Evolutionary conservation across 2,113 vertebrate species (phyloP).

Genomic region (Poeciliopsis turrubarensis): DNA sequence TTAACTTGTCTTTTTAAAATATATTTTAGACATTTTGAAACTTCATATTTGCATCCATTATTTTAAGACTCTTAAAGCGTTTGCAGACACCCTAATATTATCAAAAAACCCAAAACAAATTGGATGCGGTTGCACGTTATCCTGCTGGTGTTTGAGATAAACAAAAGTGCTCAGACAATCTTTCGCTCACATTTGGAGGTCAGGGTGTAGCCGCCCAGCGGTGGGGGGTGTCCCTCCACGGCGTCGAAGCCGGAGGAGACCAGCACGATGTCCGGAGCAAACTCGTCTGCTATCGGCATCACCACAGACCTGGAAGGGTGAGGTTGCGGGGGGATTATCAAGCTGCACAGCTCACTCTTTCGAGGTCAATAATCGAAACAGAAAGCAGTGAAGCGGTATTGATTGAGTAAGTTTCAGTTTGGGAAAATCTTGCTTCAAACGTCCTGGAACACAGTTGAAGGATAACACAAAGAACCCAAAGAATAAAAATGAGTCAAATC

Average conservation of each 20-base stretch:
- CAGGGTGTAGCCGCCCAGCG: conserved; percentile 91
- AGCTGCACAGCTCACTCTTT: neutral
- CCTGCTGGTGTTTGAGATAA: conserved; percentile 11
- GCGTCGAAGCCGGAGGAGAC: conserved; percentile 96
- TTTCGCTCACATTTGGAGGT: conserved; percentile 88
- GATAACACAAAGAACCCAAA: neutral
- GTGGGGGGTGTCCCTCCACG: conserved; percentile 92
- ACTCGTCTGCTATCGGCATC: conserved; percentile 96
- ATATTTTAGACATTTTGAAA: too few relatives aligned
- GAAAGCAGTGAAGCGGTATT: rapidly evolving
- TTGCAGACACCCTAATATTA: too few relatives aligned
- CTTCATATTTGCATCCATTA: too few relatives aligned
- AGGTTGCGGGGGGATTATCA: neutral
- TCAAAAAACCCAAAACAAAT: too few relatives aligned
- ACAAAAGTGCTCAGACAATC: conserved; percentile 1
- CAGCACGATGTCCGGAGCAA: conserved; percentile 92
- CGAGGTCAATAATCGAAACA: neutral
- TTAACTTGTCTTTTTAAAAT: too few relatives aligned
- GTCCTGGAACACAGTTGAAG: too few relatives aligned
- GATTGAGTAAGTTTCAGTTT: neutral
- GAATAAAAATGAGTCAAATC: neutral
- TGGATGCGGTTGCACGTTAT: neutral
- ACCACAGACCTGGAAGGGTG: conserved; percentile 85
- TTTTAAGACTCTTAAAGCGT: too few relatives aligned
- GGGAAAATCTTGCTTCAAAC: too few relatives aligned